Base-by-base conservation (phyloP, 2,797 vertebrate species). In the Agapornis canus region DNA sequence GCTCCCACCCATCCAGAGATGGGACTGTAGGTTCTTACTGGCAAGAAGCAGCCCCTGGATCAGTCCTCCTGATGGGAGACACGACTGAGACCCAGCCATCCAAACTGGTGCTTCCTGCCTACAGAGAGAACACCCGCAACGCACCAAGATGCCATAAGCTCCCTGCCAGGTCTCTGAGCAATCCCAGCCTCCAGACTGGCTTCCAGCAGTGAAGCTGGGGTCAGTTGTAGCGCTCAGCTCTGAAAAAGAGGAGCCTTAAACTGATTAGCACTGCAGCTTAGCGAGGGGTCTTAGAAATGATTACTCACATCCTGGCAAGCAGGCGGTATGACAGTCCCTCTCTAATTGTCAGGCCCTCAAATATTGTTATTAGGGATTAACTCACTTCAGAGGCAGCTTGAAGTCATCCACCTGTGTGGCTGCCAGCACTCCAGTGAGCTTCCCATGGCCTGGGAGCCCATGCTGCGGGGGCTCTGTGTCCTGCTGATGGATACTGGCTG, bases 281-380 rank as follows among this genome's bases (percentile, higher is more conserved):
- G 31, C 2, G 8, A 52, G 63, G 37, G 42, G 47, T 60, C 43
- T 61, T 43, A 40, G 61, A 57, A 81, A 73, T 2, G 3, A 90
- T 80, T 73, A 45, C 35, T 78, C 66, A 14, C 66, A 20, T 39
- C 27, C 31, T 68, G 29, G 39, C 49, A 63, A 61, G 31, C 61
- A 63, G 91, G 31, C 1, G 13, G 39, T 0, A 0, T 48, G 21
- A 81, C 39, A 45, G 23, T 45, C 80, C 42, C 79, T 81, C 29
- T 60, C 35, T 39, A 85, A 61, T 23, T 85, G 45, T 37, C 45
- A 65, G 8, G 48, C 1, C 0, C 66, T 85, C 68, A 78, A 60
- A 77, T 68, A 39, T 70, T 69, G 35, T 76, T 86, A 54, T 71
- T 86, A 82, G 45, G 82, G 57, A 86, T 80, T 76, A 88, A 94